phyloP scores from a whole-genome alignment of 2,113 vertebrate species.

The Lontra canadensis region DNA sequence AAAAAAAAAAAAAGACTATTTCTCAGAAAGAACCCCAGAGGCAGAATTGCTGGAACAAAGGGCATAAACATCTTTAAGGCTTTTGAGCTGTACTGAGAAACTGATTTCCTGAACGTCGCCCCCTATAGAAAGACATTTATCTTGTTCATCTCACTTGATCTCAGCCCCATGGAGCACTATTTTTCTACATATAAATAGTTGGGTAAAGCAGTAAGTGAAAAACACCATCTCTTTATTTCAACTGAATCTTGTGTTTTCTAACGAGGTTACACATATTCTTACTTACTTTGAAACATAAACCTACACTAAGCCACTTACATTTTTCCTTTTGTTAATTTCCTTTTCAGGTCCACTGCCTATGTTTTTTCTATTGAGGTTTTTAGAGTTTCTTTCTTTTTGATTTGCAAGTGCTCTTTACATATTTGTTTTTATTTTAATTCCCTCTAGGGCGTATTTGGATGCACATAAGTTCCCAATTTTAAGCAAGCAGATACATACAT shows the following conservation, averaged over 20 bases:
- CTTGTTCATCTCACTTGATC: not conserved
- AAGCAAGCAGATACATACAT: not conserved
- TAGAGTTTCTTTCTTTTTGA: constrained; percentile 48
- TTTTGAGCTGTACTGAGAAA: not conserved
- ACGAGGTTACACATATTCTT: not conserved
- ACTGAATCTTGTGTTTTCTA: not conserved
- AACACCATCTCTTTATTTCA: not conserved
- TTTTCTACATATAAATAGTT: not conserved
- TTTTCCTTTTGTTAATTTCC: not conserved
- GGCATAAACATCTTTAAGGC: not conserved
- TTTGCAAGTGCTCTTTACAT: constrained; percentile 60
- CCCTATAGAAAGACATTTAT: accelerated
- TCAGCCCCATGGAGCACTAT: not conserved
- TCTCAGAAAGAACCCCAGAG: constrained; percentile 15
- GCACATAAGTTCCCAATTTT: not conserved
- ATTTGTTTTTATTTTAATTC: constrained; percentile 33
- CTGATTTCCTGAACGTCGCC: not conserved
- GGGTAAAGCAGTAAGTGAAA: not conserved
- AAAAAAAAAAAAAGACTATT: not conserved
- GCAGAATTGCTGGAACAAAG: not conserved
- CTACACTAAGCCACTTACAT: not conserved
- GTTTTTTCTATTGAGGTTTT: not conserved
- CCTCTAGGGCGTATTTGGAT: not conserved
- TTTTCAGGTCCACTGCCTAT: not conserved
- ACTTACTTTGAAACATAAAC: not conserved